These are phyloP conservation scores for Motacilla alba DNA, from an alignment of 2,113 vertebrate species.

Conservation along the genomic window DNA sequence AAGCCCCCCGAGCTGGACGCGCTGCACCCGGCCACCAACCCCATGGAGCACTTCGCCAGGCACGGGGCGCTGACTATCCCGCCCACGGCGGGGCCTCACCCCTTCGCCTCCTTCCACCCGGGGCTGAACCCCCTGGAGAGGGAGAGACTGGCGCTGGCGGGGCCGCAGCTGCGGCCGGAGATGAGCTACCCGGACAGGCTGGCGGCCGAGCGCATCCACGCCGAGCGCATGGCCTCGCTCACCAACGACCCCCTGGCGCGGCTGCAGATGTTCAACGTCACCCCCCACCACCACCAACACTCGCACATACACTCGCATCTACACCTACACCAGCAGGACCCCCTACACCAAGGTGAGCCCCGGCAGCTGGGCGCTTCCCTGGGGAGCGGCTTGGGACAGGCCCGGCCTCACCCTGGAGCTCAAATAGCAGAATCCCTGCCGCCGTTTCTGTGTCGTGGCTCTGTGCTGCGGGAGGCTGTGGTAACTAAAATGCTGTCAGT, in stretches of 20 bases:
- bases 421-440: background rate
- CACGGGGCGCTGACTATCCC: slow-evolving; percentile 93
- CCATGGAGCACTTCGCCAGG: slow-evolving; percentile 98
- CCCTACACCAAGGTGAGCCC: slow-evolving; percentile 93
- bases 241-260: slow-evolving; percentile 94
- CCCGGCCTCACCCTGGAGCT: fast-evolving
- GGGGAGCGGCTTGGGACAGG: fast-evolving
- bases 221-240: slow-evolving; percentile 93
- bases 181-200: slow-evolving; percentile 97
- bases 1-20: slow-evolving; percentile 94
- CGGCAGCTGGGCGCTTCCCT: fast-evolving
- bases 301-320: slow-evolving; percentile 99
- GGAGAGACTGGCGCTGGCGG: slow-evolving; percentile 91
- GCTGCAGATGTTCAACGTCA: slow-evolving; percentile 99
- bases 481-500: background rate
- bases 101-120: slow-evolving; percentile 93
- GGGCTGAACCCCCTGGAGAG: slow-evolving; percentile 92
- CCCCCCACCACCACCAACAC: slow-evolving; percentile 98
- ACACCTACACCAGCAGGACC: slow-evolving; percentile 98
- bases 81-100: slow-evolving; percentile 89
- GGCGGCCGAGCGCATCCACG: slow-evolving; percentile 93
- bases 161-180: slow-evolving; percentile 91
- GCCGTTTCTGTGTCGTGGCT: fast-evolving
- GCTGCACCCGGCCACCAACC: slow-evolving; percentile 92
- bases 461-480: background rate